Percentiles rank a stretch among this genome's conserved stretches.
Evolutionary conservation across 2,888 invertebrate species (phyloP).

Genomic region (Trichopria drosophilae): DNA sequence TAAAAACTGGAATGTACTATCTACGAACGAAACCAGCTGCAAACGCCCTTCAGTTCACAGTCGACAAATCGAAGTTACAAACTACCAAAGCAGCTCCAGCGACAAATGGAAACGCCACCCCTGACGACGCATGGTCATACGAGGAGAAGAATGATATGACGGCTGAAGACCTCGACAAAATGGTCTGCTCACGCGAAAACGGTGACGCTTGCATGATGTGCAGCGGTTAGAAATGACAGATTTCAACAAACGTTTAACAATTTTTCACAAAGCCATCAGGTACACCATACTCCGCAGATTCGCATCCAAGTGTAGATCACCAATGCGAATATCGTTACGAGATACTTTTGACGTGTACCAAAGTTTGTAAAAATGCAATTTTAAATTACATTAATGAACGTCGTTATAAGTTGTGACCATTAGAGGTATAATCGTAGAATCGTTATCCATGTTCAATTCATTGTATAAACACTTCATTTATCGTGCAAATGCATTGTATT

Average conservation of each 20-base stretch:
- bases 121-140: background rate
- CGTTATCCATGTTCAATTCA: too few species aligned
- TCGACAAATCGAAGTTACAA: slow-evolving; percentile 77
- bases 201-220: slow-evolving; percentile 87
- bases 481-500: too few species aligned
- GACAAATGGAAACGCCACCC: slow-evolving; percentile 43
- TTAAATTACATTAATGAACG: too few species aligned
- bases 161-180: slow-evolving; percentile 67
- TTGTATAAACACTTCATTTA: too few species aligned
- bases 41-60: slow-evolving; percentile 96
- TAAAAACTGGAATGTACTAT: slow-evolving; percentile 99
- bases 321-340: too few species aligned
- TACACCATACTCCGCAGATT: too few species aligned
- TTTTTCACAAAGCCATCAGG: too few species aligned
- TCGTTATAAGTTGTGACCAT: too few species aligned
- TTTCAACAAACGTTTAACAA: background rate
- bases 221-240: slow-evolving; percentile 22
- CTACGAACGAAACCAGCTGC: slow-evolving; percentile 94
- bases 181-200: slow-evolving; percentile 85
- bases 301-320: too few species aligned
- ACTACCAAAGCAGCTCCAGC: slow-evolving; percentile 37
- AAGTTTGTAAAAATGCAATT: too few species aligned
- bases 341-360: too few species aligned
- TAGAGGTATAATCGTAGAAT: too few species aligned
- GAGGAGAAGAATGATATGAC: slow-evolving; percentile 20